Base-by-base conservation (phyloP, 2,888 invertebrate genomes). In the Aelia acuminata region DNA sequence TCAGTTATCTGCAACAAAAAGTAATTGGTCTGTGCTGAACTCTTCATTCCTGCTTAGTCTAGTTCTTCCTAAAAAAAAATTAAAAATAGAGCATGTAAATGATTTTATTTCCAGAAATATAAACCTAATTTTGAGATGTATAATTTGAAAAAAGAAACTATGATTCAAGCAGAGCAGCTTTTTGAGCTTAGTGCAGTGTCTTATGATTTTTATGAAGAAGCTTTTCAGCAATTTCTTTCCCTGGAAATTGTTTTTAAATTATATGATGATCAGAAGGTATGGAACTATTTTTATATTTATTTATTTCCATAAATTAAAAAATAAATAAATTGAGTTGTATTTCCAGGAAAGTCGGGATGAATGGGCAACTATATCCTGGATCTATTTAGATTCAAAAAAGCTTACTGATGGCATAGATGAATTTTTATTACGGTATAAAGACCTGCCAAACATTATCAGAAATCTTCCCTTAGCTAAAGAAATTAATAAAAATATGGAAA, bases 281-380 rank as follows among this genome's bases (percentile, higher is more conserved):
- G 31, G 4, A 18, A 18, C 31, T 31, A 63, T 31, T 53, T 5
- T 85, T 49, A 48, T 49, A 75, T 15, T 11, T 70, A 5, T 48
- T n/a, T n/a, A n/a, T n/a, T n/a, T n/a, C n/a, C n/a, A n/a, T n/a
- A n/a, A n/a, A n/a, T n/a, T n/a, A n/a, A n/a, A n/a, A n/a, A n/a
- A n/a, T n/a, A n/a, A n/a, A n/a, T 49, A 10, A 48, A 10, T 47
- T n/a, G n/a, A 20, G 18, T 49, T 84, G 3, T 49, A 39, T 18
- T 84, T 35, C 84, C 48, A 93, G 93, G 93, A 94, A 90, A 96
- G 96, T 0, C 93, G 97, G 75, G 96, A 97, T 90, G 91, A 94
- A 10, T 98, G 98, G 98, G 95, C 97, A 0, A 96, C 96, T 92
- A 97, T 97, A 0, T 92, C 98, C 20, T 98, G 98, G 98, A 95